Base-by-base conservation (phyloP, 92 coral and sea anemone genomes). In the Meandrina meandrites region DNA sequence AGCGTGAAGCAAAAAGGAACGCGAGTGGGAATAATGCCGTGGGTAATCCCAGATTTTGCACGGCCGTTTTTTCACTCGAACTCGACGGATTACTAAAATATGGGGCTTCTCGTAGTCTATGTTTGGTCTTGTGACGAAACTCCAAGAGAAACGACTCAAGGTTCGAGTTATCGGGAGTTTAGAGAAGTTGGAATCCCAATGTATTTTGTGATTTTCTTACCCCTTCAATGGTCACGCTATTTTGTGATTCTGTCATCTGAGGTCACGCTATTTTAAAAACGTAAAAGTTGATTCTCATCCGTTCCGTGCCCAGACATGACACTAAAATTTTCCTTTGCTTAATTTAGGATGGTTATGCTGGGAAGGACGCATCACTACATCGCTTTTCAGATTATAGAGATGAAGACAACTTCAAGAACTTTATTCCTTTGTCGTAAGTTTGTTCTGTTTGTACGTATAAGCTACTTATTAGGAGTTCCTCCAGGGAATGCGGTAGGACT, bases 401-500 rank as follows among this genome's bases (percentile, higher is more conserved):
- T 11, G 98, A 94, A 31, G 99, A 95, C 78, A 95, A 96, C 88
- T 97, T 89, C 82, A 90, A 80, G 88, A 92, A 92, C 75, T 97
- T 95, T 67, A 93, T 97, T 50, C 97, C 99, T 35, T 86, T 97
- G 73, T 95, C 98, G 99, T 97, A 92, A 93, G 99, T 92, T 21
- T 56, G 19, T 66, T 58, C 19, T 56, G 19, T 66, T 58, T 19
- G 42, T 75, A 58, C n/a, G n/a, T 21, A 9, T 22, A 6, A 60
- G n/a, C 28, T 22, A 22, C 68, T 24, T 60, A 5, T n/a, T 24
- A 60, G 30, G 68, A 60, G 27, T 60, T 60, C 28, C 22, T 60
- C 27, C 24, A 60, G 31, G 68, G 30, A 60, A 6, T 60, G 68
- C 62, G 62, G 53, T 48, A 13, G 14, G 53, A 48, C 53, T 48